Evolutionary conservation across 2,797 vertebrate species (phyloP), one percentile per base, ranked within the genome.

Genomic region (Pristis pectinata): DNA sequence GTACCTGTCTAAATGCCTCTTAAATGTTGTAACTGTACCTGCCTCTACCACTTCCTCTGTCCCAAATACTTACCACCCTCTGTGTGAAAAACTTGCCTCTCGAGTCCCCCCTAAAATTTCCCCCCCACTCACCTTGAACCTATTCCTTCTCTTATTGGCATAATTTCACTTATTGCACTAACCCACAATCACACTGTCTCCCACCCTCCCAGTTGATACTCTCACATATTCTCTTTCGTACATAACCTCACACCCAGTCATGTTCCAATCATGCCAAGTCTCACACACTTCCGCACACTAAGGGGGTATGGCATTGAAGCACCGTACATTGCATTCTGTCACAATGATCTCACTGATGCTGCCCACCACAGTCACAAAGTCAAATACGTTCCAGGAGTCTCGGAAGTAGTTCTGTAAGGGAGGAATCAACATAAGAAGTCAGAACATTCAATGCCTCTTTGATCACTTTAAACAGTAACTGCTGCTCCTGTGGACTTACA

Each of bases 321-420:
- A 61, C 34, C 93, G 96, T 96, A 99, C 98, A 97, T 98, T 98
- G 96, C 98, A 97, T 95, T 99, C 98, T 0, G 97, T 97, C 37
- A 99, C 97, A 95, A 99, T 97, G 41, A 99, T 99, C 97, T 99
- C 99, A 0, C 99, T 99, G 95, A 99, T 99, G 96, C 99, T 99
- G 95, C 99, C 99, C 0, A 99, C 96, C 94, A 99, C 99, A 0
- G 99, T 99, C 97, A 99, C 99, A 96, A 99, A 99, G 97, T 99
- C 99, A 96, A 99, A 99, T 96, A 99, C 99, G 95, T 99, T 99
- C 99, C 99, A 99, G 0, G 99, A 99, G 96, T 99, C 99, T 95
- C 99, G 97, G 95, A 99, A 99, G 96, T 99, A 99, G 96, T 99
- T 99, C 99, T 99, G 97, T 77, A 95, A 64, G 95, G 95, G 95